Evolutionary conservation across 2,888 invertebrate genomes (phyloP).

Genomic region (Hirtodrosophila histrioides): DNA sequence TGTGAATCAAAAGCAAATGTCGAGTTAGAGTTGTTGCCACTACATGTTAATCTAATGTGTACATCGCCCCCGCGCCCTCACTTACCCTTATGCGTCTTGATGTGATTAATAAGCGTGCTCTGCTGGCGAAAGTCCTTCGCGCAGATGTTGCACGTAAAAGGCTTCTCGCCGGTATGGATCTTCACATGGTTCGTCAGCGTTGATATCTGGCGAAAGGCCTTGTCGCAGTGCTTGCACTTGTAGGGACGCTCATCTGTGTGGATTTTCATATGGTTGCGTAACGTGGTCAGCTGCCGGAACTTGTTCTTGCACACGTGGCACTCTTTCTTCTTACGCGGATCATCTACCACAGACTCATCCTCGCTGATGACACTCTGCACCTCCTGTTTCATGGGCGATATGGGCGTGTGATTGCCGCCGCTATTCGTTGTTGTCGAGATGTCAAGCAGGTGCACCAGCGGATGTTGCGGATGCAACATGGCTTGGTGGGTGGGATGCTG

Average conservation of each 20-base stretch:
- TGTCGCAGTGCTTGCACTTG: constrained; percentile 82
- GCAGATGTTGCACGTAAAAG: constrained; percentile 82
- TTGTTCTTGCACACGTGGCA: constrained; percentile 83
- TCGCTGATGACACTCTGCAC: constrained; percentile 78
- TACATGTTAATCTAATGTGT: neutral
- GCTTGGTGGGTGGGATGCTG: constrained; percentile 83
- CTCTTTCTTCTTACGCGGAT: constrained; percentile 82
- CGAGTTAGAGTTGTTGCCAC: constrained; percentile 26
- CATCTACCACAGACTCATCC: constrained; percentile 78
- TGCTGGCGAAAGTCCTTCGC: constrained; percentile 82
- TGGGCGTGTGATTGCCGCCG: constrained; percentile 77
- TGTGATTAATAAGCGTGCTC: constrained; percentile 82
- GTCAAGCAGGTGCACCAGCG: constrained; percentile 80
- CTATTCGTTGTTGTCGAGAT: constrained; percentile 79
- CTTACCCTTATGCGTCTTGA: constrained; percentile 83
- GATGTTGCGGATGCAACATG: constrained; percentile 82
- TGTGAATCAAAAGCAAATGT: constrained; percentile 19
- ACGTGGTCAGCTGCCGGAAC: constrained; percentile 81
- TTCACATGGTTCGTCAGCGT: constrained; percentile 82
- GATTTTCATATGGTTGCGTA: constrained; percentile 82
- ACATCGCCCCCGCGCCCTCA: constrained; percentile 21
- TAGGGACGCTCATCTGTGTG: constrained; percentile 82
- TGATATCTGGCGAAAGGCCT: constrained; percentile 82
- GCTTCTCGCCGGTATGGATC: constrained; percentile 82
- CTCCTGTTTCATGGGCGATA: constrained; percentile 81